These are phyloP conservation scores for Catocala nupta DNA, from an alignment of 2,888 invertebrate genomes.

Conservation along the genomic window DNA sequence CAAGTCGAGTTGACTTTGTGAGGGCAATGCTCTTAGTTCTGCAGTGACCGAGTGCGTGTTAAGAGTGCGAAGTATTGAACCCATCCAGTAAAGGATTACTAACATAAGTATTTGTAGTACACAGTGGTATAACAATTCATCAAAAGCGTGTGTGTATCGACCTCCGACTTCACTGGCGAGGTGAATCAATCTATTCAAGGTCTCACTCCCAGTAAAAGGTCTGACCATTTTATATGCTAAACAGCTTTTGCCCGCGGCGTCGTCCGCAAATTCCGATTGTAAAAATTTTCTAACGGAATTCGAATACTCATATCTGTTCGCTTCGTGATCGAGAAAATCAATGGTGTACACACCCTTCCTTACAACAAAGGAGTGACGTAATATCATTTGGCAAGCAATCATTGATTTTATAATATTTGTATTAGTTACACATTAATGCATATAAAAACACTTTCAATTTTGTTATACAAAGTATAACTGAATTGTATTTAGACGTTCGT, in stretches of 20 bases:
- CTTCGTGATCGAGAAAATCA: too few relatives aligned
- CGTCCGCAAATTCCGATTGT: slow-evolving; percentile 28
- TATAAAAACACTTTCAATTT: too few relatives aligned
- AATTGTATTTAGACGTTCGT: too few relatives aligned
- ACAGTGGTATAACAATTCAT: slow-evolving; percentile 31
- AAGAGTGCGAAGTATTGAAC: slow-evolving; percentile 2
- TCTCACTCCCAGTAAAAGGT: slow-evolving; percentile 72
- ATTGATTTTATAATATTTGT: too few relatives aligned
- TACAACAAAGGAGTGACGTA: too few relatives aligned
- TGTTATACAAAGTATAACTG: too few relatives aligned
- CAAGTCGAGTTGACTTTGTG: slow-evolving; percentile 3
- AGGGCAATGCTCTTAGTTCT: slow-evolving; percentile 1
- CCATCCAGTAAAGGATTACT: background rate
- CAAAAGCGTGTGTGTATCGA: slow-evolving; percentile 61
- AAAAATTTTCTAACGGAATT: slow-evolving; percentile 23
- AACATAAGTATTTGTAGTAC: background rate
- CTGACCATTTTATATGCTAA: slow-evolving; percentile 61
- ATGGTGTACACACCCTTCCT: too few relatives aligned
- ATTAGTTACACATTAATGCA: too few relatives aligned
- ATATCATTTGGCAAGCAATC: too few relatives aligned
- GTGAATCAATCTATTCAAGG: slow-evolving; percentile 82
- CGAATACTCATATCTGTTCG: slow-evolving; percentile 1
- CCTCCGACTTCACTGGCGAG: slow-evolving; percentile 71
- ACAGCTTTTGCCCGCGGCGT: slow-evolving; percentile 28
- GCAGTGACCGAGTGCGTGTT: background rate